Evolutionary conservation across 2,888 invertebrate genomes (phyloP), one percentile per base, ranked within the genome.

Genomic region (Parelbella ahira): DNA sequence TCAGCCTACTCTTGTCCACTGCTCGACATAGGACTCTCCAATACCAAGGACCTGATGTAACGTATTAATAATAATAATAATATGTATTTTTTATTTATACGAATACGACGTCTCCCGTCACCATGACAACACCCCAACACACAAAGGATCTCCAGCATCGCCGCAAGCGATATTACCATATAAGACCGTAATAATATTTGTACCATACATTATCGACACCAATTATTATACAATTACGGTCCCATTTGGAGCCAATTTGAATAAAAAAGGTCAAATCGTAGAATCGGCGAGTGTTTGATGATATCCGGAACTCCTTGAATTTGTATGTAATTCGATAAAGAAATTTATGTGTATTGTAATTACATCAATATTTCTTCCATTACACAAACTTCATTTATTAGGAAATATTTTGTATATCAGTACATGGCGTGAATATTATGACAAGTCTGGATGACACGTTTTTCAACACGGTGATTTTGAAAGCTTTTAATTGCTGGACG

Each of bases 161-260:
- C 37, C 12, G 13, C 15, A 11, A 37, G 19, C 37, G 15, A 37
- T 19, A 24, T 24, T 24, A 4, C 27, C n/a, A n/a, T n/a, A n/a
- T 27, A 3, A 1, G 12, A 11, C 37, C n/a, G 4, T 2, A 9
- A 29, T 21, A 37, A n/a, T 29, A 21, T 20, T 9, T 21, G 13
- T 21, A 37, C 28, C n/a, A 23, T 9, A 7, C n/a, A 29, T 29
- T 29, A 44, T 37, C 39, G 38, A 27, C 34, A 29, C 29, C 47
- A 49, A 49, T 56, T 51, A 48, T 48, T 48, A 38, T 49, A 51
- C 45, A 49, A 54, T 51, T 51, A 56, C 44, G 28, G 33, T 25
- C 36, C 23, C 34, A 41, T 38, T 38, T 29, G 12, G 27, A 10
- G 7, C 10, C n/a, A 15, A 38, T 38, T 38, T 29, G 15, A 37